Conservation (phyloP, 2,113 vertebrate species). For the Psittacara wagleri region DNA sequence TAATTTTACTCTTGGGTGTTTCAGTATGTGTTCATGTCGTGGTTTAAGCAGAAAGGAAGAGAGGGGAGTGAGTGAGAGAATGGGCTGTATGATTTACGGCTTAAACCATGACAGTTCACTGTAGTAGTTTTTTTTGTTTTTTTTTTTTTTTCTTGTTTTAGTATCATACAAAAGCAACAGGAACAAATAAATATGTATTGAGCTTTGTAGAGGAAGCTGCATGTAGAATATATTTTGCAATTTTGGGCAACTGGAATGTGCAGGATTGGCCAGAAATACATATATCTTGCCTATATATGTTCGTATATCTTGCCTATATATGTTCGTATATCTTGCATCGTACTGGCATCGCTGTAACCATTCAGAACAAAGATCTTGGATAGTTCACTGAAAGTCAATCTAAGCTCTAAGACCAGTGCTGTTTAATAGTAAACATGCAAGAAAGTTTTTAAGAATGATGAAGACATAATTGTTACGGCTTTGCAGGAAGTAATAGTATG, state of each 20-base stretch:
- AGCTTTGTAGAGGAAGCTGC: neutral
- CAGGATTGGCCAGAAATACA: neutral
- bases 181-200: neutral
- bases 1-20: neutral
- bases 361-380: neutral
- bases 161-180: neutral
- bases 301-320: no score
- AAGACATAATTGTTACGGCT: neutral
- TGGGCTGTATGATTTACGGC: no score
- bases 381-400: neutral
- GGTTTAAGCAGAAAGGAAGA: no score
- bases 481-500: neutral
- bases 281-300: neutral
- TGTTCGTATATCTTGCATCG: neutral
- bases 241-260: neutral
- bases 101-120: no score
- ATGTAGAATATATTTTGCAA: fast-evolving
- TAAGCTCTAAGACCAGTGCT: neutral
- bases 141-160: neutral
- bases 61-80: no score
- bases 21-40: neutral
- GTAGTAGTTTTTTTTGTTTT: no score
- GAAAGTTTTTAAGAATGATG: neutral
- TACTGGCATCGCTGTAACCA: neutral
- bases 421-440: neutral